Base-by-base conservation (phyloP, 2,113 vertebrate genomes). In the Chrysemys picta region DNA sequence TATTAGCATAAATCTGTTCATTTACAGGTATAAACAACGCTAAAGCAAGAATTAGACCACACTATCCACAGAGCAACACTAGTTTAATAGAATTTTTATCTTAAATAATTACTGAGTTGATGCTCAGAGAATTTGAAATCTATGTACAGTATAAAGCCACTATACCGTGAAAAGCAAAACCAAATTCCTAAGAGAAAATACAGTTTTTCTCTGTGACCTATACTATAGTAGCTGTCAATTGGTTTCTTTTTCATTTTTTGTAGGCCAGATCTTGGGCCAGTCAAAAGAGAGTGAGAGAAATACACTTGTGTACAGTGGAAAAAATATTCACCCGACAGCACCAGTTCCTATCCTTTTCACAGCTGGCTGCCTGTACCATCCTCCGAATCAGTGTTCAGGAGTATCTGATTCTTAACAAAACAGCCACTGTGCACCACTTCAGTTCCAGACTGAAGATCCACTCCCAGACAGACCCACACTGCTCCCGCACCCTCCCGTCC, bases 281-380 rank as follows among this genome's bases (percentile, higher is more conserved):
- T 89, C 16, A 72, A 65, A 35, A n/a, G n/a, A 72, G 4, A 69
- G 35, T n/a, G 16, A 69, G 35, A 69, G 35, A 69, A n/a, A 69
- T 69, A n/a, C 65, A 21, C 35, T 69, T 69, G 65, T n/a, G 35
- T n/a, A 8, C 62, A 16, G 14, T 69, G 35, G 35, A n/a, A 31
- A n/a, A 5, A 53, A 45, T 10, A 22, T n/a, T 24, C 35, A 79
- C 47, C 53, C 1, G 0, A 78, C 84, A 85, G 72, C 0, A 0
- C 29, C 50, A 53, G 21, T n/a, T 45, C 31, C 27, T n/a, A 38
- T 86, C 69, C 10, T 9, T 1, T 5, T 38, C 54, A 17, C 1
- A 3, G 24, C 25, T 49, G 22, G 72, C 2, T 0, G 10, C 10
- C 4, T 16, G 8, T 10, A 50, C n/a, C 87, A 49, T 38, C 49